Conservation (phyloP, 2,797 vertebrate species). For the Phrynocephalus guinanensis region DNA sequence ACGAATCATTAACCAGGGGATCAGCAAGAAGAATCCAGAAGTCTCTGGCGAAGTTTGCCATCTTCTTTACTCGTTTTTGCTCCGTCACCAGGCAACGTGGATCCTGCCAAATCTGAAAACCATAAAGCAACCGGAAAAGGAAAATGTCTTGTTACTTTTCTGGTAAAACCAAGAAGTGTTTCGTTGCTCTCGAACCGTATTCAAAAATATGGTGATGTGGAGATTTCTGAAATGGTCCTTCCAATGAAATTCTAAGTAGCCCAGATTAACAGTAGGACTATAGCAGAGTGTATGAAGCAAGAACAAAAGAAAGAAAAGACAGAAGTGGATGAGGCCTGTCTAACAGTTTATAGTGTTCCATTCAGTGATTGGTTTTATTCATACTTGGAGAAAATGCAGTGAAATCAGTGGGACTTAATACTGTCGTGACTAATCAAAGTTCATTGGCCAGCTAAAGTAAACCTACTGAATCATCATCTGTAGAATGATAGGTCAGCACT, state of each 20-base stretch:
- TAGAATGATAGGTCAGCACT: too few species aligned
- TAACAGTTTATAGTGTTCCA: not conserved
- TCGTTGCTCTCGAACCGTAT: not conserved
- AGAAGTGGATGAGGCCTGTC: not conserved
- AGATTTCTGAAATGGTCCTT: not conserved
- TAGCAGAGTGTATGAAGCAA: not conserved
- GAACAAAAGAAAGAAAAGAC: too few species aligned
- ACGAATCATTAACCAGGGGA: not conserved
- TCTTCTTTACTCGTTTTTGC: constrained; percentile 55
- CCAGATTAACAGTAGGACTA: not conserved
- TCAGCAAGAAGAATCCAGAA: constrained; percentile 79
- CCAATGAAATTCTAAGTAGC: too few species aligned
- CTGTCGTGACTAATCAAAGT: not conserved
- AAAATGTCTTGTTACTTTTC: not conserved
- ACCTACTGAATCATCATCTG: not conserved
- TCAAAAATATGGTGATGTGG: not conserved
- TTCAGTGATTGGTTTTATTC: not conserved
- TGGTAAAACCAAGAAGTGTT: not conserved
- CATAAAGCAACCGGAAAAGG: constrained; percentile 29
- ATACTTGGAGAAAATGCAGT: not conserved
- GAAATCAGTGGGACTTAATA: not conserved
- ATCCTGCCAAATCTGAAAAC: constrained; percentile 76
- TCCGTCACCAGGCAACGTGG: constrained; percentile 46
- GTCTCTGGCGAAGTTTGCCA: constrained; percentile 78
- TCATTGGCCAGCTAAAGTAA: not conserved